Conservation (phyloP, 1,140 invertebrate genomes). For the Diabrotica virgifera region DNA sequence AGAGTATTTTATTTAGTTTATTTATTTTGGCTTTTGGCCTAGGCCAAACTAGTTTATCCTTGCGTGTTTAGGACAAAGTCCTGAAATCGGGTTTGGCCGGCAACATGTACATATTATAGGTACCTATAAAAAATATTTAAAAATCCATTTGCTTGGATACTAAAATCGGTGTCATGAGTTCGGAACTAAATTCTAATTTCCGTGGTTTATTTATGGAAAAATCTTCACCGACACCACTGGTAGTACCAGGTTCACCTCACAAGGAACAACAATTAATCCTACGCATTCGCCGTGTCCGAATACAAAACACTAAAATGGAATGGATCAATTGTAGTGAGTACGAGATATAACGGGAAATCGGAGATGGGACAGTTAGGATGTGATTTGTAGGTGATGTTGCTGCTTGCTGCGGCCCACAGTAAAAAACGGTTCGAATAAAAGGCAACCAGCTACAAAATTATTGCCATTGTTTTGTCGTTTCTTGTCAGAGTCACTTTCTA, state of each 20-base stretch:
- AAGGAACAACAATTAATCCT: not conserved
- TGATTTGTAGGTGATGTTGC: not conserved
- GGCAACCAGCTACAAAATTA: not conserved
- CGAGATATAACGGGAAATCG: conserved; percentile 3
- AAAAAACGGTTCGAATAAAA: not conserved
- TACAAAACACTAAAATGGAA: not conserved
- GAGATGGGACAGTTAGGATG: conserved; percentile 8
- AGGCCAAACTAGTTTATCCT: no score
- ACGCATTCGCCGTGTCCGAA: not conserved
- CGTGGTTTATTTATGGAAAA: not conserved
- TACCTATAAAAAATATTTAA: not conserved
- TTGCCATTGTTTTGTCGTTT: not conserved
- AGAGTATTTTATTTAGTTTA: no score
- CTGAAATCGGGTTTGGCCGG: no score
- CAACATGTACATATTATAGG: no score
- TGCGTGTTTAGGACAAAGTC: no score
- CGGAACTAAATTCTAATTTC: not conserved
- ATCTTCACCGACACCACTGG: not conserved
- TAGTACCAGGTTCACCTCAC: not conserved
- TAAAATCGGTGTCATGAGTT: no score
- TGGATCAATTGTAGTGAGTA: not conserved
- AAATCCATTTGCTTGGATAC: not conserved
- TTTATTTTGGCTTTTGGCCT: no score
- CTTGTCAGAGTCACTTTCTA: not conserved
- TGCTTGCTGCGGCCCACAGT: no score